Percentiles rank a stretch among this genome's conserved stretches.
phyloP scores from a whole-genome alignment of 2,888 invertebrate species.

The Margaritifera margaritifera region DNA sequence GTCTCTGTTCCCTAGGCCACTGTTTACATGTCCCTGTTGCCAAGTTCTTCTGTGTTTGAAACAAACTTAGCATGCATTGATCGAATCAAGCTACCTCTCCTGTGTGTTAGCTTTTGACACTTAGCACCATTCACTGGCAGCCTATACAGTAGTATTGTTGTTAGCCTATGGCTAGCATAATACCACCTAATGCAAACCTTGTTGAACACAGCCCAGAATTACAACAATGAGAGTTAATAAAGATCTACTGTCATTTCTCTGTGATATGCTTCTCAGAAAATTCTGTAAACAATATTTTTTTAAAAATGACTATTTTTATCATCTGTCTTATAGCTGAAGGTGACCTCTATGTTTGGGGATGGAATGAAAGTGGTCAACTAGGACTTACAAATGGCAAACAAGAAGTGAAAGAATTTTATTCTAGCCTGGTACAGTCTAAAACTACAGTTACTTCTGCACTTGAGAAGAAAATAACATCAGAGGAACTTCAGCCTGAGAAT shows the following conservation, averaged over 20 bases:
- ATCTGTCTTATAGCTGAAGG: conserved; percentile 74
- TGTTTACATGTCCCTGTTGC: no score
- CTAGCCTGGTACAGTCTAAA: not conserved
- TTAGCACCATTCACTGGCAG: no score
- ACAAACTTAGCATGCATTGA: no score
- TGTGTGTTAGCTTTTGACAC: no score
- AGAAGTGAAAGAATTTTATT: not conserved
- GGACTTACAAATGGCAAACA: conserved; percentile 76
- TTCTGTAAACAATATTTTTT: not conserved
- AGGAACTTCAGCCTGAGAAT: not conserved
- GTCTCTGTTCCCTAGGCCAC: no score
- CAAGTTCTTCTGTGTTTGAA: no score
- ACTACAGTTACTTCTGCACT: no score
- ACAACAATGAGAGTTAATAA: no score
- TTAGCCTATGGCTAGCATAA: not conserved
- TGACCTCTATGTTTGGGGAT: conserved; percentile 92
- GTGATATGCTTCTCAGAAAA: not conserved
- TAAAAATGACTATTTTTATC: not conserved
- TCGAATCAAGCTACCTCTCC: no score
- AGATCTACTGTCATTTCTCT: not conserved
- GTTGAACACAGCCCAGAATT: no score
- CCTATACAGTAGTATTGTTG: not conserved
- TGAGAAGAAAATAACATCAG: not conserved
- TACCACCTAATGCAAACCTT: no score
- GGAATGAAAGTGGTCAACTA: conserved; percentile 90